Evolutionary conservation across 1,140 invertebrate genomes (phyloP).

Genomic region (Eumaeus atala): DNA sequence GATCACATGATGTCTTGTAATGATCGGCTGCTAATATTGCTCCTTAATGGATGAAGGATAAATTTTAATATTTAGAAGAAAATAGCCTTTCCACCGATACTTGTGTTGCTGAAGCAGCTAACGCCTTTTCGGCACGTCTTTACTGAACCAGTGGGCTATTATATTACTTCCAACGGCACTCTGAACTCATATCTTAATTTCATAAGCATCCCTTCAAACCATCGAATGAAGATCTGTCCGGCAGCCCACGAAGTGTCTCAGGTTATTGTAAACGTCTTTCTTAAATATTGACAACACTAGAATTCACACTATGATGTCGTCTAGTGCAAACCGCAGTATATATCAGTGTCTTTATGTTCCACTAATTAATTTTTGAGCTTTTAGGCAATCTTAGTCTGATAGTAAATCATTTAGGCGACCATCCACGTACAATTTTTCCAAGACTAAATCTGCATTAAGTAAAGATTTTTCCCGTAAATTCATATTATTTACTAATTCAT

Average conservation of each 20-base stretch:
- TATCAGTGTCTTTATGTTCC: too few relatives aligned
- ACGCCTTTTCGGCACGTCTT: not conserved
- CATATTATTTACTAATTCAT: too few relatives aligned
- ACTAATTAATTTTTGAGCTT: too few relatives aligned
- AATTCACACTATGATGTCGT: not conserved
- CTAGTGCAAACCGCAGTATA: not conserved
- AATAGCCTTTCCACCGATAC: constrained; percentile 10
- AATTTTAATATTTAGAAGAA: constrained; percentile 16
- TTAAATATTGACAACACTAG: not conserved
- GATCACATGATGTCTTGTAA: too few relatives aligned
- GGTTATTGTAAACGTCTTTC: constrained; percentile 1
- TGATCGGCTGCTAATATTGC: not conserved
- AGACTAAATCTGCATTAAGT: too few relatives aligned
- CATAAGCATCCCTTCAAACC: not conserved
- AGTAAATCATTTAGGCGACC: too few relatives aligned
- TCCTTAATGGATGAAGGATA: constrained; percentile 8
- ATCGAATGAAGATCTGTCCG: not conserved
- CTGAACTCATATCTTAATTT: constrained; percentile 1
- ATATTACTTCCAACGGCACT: constrained; percentile 2
- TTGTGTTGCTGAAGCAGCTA: too few relatives aligned
- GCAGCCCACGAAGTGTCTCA: constrained; percentile 1
- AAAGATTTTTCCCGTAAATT: too few relatives aligned
- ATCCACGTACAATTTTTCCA: too few relatives aligned
- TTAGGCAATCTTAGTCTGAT: too few relatives aligned
- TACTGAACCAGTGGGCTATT: constrained; percentile 3